phyloP scores from a whole-genome alignment of 1,140 invertebrate genomes.

The Hyphantria cunea region DNA sequence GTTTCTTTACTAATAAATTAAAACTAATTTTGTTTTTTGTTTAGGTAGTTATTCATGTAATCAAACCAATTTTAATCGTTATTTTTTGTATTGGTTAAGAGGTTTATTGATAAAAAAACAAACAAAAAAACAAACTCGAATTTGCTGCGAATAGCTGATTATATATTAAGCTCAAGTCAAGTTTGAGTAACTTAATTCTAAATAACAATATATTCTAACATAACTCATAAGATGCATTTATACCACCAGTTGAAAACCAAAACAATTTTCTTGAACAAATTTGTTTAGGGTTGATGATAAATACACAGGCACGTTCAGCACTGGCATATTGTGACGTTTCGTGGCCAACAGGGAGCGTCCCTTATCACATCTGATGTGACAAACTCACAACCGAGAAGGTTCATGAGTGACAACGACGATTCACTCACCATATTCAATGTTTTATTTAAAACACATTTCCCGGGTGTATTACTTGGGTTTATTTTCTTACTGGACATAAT shows the following conservation, averaged over 20 bases:
- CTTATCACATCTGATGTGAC: neutral
- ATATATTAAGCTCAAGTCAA: too few relatives aligned
- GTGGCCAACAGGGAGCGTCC: conserved; percentile 1
- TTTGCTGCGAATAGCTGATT: too few relatives aligned
- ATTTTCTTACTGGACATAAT: too few relatives aligned
- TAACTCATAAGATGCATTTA: neutral
- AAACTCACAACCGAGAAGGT: neutral
- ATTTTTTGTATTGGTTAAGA: too few relatives aligned
- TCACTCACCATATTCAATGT: conserved; percentile 1
- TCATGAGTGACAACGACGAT: neutral
- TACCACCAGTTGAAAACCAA: neutral
- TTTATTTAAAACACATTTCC: conserved; percentile 3
- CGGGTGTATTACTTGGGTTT: neutral
- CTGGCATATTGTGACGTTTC: conserved; percentile 5
- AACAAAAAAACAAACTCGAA: too few relatives aligned
- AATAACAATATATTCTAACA: too few relatives aligned
- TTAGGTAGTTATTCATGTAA: too few relatives aligned
- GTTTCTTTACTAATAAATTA: too few relatives aligned
- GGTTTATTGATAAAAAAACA: too few relatives aligned
- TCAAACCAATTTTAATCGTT: too few relatives aligned
- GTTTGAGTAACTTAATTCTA: too few relatives aligned
- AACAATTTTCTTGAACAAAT: conserved; percentile 7
- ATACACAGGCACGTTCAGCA: neutral
- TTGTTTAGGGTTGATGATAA: conserved; percentile 6
- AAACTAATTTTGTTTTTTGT: too few relatives aligned